Evolutionary conservation across 2,113 vertebrate species (phyloP).

Genomic region (Saiga tatarica): DNA sequence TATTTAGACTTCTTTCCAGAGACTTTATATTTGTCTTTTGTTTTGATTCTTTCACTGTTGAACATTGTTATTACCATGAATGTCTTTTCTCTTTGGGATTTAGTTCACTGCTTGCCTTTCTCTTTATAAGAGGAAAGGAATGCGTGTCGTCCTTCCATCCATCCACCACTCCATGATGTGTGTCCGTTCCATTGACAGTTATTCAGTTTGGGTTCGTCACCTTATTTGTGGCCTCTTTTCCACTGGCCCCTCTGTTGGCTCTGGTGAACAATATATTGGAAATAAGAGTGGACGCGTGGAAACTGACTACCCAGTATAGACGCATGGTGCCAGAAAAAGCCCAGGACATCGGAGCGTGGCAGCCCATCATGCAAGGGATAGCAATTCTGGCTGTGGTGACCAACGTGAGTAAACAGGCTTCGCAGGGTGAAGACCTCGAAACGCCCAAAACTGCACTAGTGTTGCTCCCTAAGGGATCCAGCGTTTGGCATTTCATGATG

Average conservation of each 20-base stretch:
- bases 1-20: neutral
- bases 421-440: neutral
- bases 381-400: constrained; percentile 93
- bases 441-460: neutral
- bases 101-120: neutral
- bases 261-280: constrained; percentile 94
- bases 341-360: constrained; percentile 94
- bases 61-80: neutral
- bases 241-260: constrained; percentile 94
- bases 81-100: constrained; percentile 14
- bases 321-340: constrained; percentile 92
- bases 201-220: constrained; percentile 98
- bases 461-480: neutral
- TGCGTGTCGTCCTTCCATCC: neutral
- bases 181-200: constrained; percentile 83
- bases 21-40: constrained; percentile 16
- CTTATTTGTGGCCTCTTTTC: constrained; percentile 95
- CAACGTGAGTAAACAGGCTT: constrained; percentile 84
- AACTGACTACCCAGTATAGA: constrained; percentile 93
- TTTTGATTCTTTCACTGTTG: constrained; percentile 2
- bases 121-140: neutral
- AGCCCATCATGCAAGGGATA: constrained; percentile 94
- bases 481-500: neutral
- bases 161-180: neutral
- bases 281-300: constrained; percentile 94